Evolutionary conservation across 2,113 vertebrate species (phyloP).

Genomic region (Amia ocellicauda): DNA sequence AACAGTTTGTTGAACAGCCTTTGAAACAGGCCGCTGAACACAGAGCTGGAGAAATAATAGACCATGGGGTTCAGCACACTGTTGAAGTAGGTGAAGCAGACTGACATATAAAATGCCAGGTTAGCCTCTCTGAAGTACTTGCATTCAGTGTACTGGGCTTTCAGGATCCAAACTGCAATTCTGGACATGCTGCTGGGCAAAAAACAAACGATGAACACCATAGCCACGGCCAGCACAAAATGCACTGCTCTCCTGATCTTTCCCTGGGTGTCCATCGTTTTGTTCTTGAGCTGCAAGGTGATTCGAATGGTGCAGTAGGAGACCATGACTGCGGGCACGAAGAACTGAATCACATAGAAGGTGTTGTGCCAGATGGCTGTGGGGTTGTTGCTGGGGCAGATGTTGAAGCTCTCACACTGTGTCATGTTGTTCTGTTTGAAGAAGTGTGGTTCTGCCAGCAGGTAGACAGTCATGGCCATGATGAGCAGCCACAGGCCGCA

Average conservation of each 20-base stretch:
- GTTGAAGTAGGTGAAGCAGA: slow-evolving; percentile 73
- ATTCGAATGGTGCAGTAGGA: slow-evolving; percentile 64
- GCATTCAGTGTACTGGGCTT: slow-evolving; percentile 56
- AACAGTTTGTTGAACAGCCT: slow-evolving; percentile 48
- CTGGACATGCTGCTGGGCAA: slow-evolving; percentile 65
- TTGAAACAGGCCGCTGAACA: slow-evolving; percentile 53
- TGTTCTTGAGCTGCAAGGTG: slow-evolving; percentile 59
- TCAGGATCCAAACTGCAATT: slow-evolving; percentile 60
- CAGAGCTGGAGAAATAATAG: slow-evolving; percentile 69
- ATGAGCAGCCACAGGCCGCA: slow-evolving; percentile 58
- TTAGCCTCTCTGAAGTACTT: slow-evolving; percentile 50
- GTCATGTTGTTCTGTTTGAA: slow-evolving; percentile 49
- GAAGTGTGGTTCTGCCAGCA: slow-evolving; percentile 51
- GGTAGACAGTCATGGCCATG: slow-evolving; percentile 54
- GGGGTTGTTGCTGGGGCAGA: slow-evolving; percentile 55
- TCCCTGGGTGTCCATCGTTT: slow-evolving; percentile 53
- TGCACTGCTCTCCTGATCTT: slow-evolving; percentile 67
- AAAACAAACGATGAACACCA: slow-evolving; percentile 66
- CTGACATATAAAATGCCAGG: slow-evolving; percentile 59
- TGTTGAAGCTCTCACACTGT: slow-evolving; percentile 72
- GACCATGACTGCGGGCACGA: slow-evolving; percentile 54
- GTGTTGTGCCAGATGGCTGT: slow-evolving; percentile 63
- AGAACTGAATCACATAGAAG: slow-evolving; percentile 63
- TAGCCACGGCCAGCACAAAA: slow-evolving; percentile 59
- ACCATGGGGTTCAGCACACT: slow-evolving; percentile 70